phyloP scores from a whole-genome alignment of 2,113 vertebrate genomes.

The Bufo gargarizans region DNA sequence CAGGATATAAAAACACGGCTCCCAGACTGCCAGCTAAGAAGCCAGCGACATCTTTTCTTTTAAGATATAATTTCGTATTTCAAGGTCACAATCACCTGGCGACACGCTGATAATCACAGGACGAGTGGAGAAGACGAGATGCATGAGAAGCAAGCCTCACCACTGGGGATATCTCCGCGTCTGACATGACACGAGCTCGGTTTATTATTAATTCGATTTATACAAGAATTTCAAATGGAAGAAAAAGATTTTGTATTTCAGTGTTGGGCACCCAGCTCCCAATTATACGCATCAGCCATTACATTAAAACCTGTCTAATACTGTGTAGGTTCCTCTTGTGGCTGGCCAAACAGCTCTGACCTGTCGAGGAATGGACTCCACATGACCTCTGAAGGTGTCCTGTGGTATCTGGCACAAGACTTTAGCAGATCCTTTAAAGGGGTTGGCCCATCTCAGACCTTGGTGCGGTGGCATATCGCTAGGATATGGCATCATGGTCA shows the following conservation, averaged over 20 bases:
- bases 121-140: not conserved
- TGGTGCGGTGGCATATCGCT: no score
- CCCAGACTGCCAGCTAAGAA: not conserved
- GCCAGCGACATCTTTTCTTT: not conserved
- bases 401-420: no score
- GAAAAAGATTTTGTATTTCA: not conserved
- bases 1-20: not conserved
- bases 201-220: not conserved
- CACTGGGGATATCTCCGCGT: not conserved
- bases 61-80: not conserved
- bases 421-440: no score
- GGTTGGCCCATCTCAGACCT: no score
- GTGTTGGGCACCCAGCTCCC: not conserved
- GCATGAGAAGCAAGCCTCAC: not conserved
- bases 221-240: not conserved
- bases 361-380: no score
- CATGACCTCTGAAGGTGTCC: no score
- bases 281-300: no score
- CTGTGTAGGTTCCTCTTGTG: no score
- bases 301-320: no score
- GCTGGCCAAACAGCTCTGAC: no score
- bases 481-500: no score
- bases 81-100: constrained; percentile 13
- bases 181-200: not conserved
- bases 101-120: not conserved